phyloP scores from a whole-genome alignment of 2,113 vertebrate genomes.

The Cynoglossus semilaevis region DNA sequence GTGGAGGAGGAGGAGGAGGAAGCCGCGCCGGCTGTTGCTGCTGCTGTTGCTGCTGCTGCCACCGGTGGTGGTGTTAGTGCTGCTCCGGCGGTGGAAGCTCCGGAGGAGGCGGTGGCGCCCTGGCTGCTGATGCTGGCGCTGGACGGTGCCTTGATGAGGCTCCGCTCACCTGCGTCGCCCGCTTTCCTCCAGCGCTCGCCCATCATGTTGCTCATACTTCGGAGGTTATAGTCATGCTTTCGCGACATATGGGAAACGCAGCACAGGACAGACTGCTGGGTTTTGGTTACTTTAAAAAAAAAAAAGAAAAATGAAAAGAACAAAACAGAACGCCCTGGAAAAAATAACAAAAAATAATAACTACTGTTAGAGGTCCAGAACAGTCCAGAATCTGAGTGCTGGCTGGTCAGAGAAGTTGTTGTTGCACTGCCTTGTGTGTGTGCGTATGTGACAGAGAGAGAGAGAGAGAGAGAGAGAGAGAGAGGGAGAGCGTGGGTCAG shows the following conservation, averaged over 20 bases:
- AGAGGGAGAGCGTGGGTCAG: conserved; percentile 10
- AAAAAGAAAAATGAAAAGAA: conserved; percentile 12
- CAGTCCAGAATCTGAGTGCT: neutral
- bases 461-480: conserved; percentile 9
- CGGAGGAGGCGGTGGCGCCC: conserved; percentile 45
- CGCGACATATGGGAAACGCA: conserved; percentile 85
- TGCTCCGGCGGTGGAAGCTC: conserved; percentile 1
- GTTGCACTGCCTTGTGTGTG: conserved; percentile 13
- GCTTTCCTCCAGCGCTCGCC: conserved; percentile 85
- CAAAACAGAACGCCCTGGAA: conserved; percentile 25
- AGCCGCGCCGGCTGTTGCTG: conserved; percentile 35
- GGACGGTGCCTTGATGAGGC: conserved; percentile 83
- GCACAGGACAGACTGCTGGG: conserved; percentile 32
- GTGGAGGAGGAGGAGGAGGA: conserved; percentile 36
- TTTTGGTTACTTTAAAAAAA: conserved; percentile 10
- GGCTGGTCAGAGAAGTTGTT: conserved; percentile 49
- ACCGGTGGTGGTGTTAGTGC: neutral
- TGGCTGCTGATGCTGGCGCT: conserved; percentile 83
- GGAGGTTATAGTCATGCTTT: conserved; percentile 92
- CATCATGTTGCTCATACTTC: conserved; percentile 90
- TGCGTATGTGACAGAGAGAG: neutral
- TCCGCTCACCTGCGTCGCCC: conserved; percentile 84
- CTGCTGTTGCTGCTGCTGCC: neutral
- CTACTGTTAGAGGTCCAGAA: conserved; percentile 1
- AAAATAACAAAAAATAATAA: no score